These are phyloP conservation scores for Hirudo medicinalis DNA, from an alignment of 1,140 invertebrate genomes.

Conservation along the genomic window DNA sequence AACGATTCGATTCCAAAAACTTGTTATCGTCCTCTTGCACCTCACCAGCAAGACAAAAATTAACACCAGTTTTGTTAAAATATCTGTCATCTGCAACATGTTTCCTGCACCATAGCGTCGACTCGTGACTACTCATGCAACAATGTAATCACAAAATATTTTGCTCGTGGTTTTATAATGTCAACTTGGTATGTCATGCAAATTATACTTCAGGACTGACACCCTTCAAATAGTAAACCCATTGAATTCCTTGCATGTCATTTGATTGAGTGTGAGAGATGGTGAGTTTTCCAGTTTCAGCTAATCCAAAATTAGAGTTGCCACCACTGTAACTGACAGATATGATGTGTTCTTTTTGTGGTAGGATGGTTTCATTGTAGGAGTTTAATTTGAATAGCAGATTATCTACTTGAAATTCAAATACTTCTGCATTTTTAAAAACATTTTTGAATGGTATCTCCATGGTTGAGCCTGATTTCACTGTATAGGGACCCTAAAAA, in stretches of 20 bases:
- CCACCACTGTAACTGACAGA: constrained; percentile 40
- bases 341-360: constrained; percentile 38
- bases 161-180: no score
- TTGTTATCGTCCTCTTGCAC: no score
- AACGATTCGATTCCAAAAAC: no score
- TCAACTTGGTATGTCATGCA: no score
- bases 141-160: no score
- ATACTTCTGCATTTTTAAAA: constrained; percentile 34
- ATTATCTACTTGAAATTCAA: constrained; percentile 38
- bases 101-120: no score
- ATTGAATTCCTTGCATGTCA: constrained; percentile 34
- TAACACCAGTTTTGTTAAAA: no score
- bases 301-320: constrained; percentile 33
- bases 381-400: constrained; percentile 39
- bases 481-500: constrained; percentile 22
- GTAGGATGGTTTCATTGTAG: constrained; percentile 34
- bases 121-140: no score
- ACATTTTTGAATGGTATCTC: constrained; percentile 40
- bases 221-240: constrained; percentile 42
- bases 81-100: no score
- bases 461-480: constrained; percentile 37
- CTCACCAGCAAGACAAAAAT: no score
- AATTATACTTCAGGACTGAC: constrained; percentile 27
- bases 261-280: constrained; percentile 37
- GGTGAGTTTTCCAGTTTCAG: constrained; percentile 40